Conservation (phyloP, 1,140 invertebrate genomes). For the Lordiphosa collinella region DNA sequence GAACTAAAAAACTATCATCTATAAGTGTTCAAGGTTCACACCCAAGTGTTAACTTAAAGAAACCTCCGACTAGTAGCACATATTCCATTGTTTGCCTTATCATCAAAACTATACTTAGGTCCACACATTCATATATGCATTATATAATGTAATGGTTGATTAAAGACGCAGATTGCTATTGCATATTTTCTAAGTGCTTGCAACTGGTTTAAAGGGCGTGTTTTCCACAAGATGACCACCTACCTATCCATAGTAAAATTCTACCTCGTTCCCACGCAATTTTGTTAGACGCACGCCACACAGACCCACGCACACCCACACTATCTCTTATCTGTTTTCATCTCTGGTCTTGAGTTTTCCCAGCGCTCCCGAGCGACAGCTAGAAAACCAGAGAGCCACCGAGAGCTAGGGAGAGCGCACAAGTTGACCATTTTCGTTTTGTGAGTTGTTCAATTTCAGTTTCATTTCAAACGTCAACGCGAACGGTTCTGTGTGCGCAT, state of each 20-base stretch:
- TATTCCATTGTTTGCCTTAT: too few relatives aligned
- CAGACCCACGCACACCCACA: slow-evolving; percentile 1
- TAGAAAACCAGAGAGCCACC: neutral
- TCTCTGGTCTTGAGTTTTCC: neutral
- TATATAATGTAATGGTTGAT: too few relatives aligned
- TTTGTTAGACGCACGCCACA: slow-evolving; percentile 7
- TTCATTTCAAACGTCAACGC: slow-evolving; percentile 25
- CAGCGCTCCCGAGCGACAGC: neutral
- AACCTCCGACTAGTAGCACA: too few relatives aligned
- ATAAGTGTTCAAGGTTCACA: too few relatives aligned
- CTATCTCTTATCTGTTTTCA: slow-evolving; percentile 5
- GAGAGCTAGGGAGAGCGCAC: slow-evolving; percentile 7
- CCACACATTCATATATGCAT: too few relatives aligned
- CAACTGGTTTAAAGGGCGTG: too few relatives aligned
- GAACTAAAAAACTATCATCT: too few relatives aligned
- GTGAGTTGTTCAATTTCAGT: slow-evolving; percentile 28
- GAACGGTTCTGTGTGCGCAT: slow-evolving; percentile 15
- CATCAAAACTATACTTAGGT: too few relatives aligned
- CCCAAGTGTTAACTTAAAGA: too few relatives aligned
- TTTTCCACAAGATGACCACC: neutral
- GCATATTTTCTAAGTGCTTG: too few relatives aligned
- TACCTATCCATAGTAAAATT: neutral
- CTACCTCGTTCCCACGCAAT: slow-evolving; percentile 8
- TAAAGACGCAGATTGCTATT: too few relatives aligned
- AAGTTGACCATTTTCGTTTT: slow-evolving; percentile 4